phyloP scores from a whole-genome alignment of 2,797 vertebrate genomes.

The Chlorospingus flavigularis region DNA sequence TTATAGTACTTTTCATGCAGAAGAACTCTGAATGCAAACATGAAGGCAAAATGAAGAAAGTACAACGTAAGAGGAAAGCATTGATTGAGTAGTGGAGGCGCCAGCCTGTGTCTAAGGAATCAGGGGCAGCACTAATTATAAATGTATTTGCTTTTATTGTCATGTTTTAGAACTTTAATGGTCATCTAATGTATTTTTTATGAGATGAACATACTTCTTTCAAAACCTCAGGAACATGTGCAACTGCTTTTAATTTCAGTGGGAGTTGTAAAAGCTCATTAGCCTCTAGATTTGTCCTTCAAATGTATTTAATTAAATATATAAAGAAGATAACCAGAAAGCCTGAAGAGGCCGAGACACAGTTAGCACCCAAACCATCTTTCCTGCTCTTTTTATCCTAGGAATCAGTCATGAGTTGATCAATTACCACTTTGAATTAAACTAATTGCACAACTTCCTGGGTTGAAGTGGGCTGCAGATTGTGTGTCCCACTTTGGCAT shows the following conservation, averaged over 20 bases:
- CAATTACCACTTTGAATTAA: slow-evolving; percentile 24
- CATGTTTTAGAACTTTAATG: slow-evolving; percentile 33
- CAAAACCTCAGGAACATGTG: slow-evolving; percentile 27
- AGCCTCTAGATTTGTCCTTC: slow-evolving; percentile 14
- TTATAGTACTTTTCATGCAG: background rate
- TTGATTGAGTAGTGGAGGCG: slow-evolving; percentile 12
- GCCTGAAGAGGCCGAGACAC: background rate
- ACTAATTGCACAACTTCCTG: slow-evolving; percentile 30
- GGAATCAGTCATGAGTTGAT: background rate
- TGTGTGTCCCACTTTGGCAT: background rate
- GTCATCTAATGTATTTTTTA: slow-evolving; percentile 46
- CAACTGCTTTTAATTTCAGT: slow-evolving; percentile 35
- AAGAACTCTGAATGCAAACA: background rate
- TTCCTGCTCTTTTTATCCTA: slow-evolving; percentile 10
- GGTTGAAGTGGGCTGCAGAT: slow-evolving; percentile 1
- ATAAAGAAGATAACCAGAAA: slow-evolving; percentile 2
- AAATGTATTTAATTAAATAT: slow-evolving; percentile 34
- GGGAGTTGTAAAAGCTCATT: slow-evolving; percentile 10
- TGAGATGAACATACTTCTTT: slow-evolving; percentile 9
- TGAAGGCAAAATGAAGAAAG: slow-evolving; percentile 5
- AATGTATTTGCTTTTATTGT: slow-evolving; percentile 39
- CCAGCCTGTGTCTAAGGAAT: slow-evolving; percentile 21
- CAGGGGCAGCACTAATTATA: background rate
- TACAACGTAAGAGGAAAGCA: background rate
- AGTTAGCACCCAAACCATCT: background rate